Conservation (phyloP, 2,797 vertebrate species). For the Silurus aristotelis region DNA sequence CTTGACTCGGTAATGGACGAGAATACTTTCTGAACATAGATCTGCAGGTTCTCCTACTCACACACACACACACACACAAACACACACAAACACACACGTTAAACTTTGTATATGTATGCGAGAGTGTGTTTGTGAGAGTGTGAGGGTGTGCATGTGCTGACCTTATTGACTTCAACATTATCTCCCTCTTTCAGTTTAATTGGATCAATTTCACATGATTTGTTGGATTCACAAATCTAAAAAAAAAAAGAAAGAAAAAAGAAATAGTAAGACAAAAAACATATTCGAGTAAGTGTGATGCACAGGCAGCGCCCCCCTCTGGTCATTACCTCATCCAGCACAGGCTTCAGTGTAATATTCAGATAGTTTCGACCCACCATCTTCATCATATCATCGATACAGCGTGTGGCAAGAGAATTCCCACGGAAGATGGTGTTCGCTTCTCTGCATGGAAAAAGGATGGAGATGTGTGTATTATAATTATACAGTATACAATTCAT, state of each 20-base stretch:
- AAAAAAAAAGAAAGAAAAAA: constrained; percentile 54
- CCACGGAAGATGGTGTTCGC: constrained; percentile 97
- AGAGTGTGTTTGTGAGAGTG: not conserved
- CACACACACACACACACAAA: constrained; percentile 33
- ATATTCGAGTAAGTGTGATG: too few species aligned
- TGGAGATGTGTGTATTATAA: not conserved
- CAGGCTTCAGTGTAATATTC: constrained; percentile 92
- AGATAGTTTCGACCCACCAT: constrained; percentile 96
- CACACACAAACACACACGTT: constrained; percentile 20
- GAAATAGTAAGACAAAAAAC: not conserved
- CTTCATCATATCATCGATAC: constrained; percentile 99
- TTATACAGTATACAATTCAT: not conserved
- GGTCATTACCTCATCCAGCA: constrained; percentile 89
- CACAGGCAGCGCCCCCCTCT: not conserved
- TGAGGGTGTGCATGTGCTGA: constrained; percentile 57
- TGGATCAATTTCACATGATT: constrained; percentile 96
- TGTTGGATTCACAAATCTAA: constrained; percentile 95
- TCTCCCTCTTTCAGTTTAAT: constrained; percentile 93
- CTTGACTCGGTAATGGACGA: constrained; percentile 91
- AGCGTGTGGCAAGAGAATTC: constrained; percentile 92
- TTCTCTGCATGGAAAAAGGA: constrained; percentile 76
- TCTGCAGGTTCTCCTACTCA: constrained; percentile 92
- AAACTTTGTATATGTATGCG: not conserved
- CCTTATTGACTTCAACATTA: constrained; percentile 94
- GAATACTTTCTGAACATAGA: constrained; percentile 95